Conservation (phyloP, 2,888 invertebrate species). For the Oscheius sp. region DNA sequence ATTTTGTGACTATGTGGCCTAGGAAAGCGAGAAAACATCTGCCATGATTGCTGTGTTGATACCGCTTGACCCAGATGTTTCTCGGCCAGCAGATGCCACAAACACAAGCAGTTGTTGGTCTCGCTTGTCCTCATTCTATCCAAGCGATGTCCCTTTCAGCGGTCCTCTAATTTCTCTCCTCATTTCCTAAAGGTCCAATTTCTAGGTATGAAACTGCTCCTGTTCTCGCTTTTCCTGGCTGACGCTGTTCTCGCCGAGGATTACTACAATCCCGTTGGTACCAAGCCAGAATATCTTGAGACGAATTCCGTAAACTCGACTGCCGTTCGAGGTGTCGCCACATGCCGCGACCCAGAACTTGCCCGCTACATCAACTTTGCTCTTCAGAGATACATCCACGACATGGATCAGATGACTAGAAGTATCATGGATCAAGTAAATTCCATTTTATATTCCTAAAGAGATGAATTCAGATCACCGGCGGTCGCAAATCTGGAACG, state of each 20-base stretch:
- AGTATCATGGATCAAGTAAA: slow-evolving; percentile 52
- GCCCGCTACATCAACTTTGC: slow-evolving; percentile 33
- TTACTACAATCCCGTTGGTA: slow-evolving; percentile 20
- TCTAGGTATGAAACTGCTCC: slow-evolving; percentile 4
- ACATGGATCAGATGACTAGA: slow-evolving; percentile 50
- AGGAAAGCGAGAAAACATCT: no score
- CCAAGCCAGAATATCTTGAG: slow-evolving; percentile 14
- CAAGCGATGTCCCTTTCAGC: background rate
- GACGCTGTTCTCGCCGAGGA: background rate
- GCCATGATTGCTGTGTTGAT: no score
- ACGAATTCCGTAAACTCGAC: slow-evolving; percentile 29
- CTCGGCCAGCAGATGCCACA: no score
- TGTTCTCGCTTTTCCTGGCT: background rate
- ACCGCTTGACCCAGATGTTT: no score
- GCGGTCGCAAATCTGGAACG: slow-evolving; percentile 41
- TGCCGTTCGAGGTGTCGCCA: slow-evolving; percentile 11
- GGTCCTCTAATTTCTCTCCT: no score
- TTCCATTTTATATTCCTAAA: background rate
- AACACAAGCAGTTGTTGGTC: background rate
- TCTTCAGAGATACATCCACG: slow-evolving; percentile 46
- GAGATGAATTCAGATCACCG: slow-evolving; percentile 38
- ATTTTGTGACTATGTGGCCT: no score
- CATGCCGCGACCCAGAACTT: slow-evolving; percentile 26
- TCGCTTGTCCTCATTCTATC: slow-evolving; percentile 6
- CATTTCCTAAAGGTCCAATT: no score